Conservation (phyloP, 2,888 invertebrate species). For the Proisotoma minuta region DNA sequence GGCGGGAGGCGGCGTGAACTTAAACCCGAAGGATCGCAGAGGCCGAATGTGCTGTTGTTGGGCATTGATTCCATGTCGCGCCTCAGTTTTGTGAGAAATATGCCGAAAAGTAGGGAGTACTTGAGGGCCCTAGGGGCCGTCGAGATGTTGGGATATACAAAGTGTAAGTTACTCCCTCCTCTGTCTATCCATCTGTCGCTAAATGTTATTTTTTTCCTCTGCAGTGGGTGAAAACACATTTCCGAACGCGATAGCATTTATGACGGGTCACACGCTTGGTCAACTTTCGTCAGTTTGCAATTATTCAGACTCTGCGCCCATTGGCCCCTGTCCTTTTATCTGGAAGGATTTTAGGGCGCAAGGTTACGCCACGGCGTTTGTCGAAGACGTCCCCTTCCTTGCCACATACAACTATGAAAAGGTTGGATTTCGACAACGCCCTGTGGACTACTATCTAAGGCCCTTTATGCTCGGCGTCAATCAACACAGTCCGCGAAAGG, state of each 20-base stretch:
- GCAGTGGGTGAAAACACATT: conserved; percentile 29
- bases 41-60: conserved; percentile 54
- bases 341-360: conserved; percentile 68
- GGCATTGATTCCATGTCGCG: conserved; percentile 84
- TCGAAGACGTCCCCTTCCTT: conserved; percentile 62
- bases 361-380: conserved; percentile 21
- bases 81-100: conserved; percentile 68
- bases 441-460: conserved; percentile 75
- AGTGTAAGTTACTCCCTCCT: conserved; percentile 49
- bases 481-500: conserved; percentile 14
- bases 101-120: conserved; percentile 66
- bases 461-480: conserved; percentile 61
- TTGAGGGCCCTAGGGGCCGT: conserved; percentile 66
- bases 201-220: background rate
- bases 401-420: conserved; percentile 71
- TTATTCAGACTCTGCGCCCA: background rate
- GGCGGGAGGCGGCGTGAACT: background rate
- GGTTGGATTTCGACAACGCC: conserved; percentile 65
- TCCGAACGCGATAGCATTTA: conserved; percentile 26
- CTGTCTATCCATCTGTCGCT: background rate
- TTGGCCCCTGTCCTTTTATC: conserved; percentile 56
- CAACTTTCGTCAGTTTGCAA: background rate
- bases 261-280: conserved; percentile 8
- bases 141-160: conserved; percentile 66
- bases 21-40: background rate